These are phyloP conservation scores for Ctenicera cuprea DNA, from an alignment of 2,888 invertebrate genomes.

Conservation along the genomic window DNA sequence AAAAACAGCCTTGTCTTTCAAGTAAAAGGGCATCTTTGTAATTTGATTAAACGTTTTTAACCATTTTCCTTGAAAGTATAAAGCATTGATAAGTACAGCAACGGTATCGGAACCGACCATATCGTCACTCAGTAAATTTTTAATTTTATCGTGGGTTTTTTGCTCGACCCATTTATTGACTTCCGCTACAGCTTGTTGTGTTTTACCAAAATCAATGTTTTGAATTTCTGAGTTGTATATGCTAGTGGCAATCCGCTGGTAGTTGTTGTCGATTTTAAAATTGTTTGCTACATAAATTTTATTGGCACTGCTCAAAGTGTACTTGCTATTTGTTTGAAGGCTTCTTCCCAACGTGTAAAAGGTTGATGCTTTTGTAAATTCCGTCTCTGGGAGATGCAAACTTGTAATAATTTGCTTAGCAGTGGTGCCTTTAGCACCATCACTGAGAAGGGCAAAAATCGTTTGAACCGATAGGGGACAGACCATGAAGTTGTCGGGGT, in stretches of 20 bases:
- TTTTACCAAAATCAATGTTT: conserved; percentile 60
- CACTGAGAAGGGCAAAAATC: too few relatives aligned
- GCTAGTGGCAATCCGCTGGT: conserved; percentile 75
- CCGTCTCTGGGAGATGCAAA: too few relatives aligned
- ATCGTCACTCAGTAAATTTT: conserved; percentile 60
- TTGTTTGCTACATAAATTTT: conserved; percentile 79
- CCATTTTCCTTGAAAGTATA: conserved; percentile 68
- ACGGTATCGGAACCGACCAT: conserved; percentile 58
- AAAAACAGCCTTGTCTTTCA: conserved; percentile 53
- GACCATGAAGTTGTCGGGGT: too few relatives aligned
- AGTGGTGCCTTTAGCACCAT: too few relatives aligned
- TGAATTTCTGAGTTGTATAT: conserved; percentile 79
- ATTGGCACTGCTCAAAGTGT: conserved; percentile 68
- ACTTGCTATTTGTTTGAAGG: too few relatives aligned
- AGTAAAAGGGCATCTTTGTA: conserved; percentile 59
- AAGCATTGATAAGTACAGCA: conserved; percentile 66
- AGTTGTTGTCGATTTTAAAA: conserved; percentile 74
- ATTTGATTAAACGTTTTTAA: conserved; percentile 56
- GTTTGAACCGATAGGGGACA: conserved; percentile 53
- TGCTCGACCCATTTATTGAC: conserved; percentile 68
- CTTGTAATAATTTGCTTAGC: too few relatives aligned
- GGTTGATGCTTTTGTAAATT: too few relatives aligned
- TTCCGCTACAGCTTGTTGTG: conserved; percentile 56
- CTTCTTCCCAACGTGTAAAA: too few relatives aligned
- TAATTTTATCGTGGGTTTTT: conserved; percentile 67